These are phyloP conservation scores for Agonopterix alstromeriana DNA, from an alignment of 2,888 invertebrate species.

Conservation along the genomic window DNA sequence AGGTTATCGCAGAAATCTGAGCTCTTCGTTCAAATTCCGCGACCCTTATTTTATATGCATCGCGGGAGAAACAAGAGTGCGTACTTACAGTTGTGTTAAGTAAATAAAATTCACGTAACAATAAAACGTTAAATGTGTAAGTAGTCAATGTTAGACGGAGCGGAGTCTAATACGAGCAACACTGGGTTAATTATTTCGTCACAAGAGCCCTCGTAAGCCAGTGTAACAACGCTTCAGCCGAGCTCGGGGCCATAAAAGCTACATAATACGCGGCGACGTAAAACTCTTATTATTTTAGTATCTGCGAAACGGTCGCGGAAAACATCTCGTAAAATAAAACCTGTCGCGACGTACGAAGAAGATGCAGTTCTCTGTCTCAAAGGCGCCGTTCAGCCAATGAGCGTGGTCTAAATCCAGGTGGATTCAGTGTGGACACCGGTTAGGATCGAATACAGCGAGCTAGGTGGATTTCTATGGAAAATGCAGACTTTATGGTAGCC, in stretches of 20 bases:
- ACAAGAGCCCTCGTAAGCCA: constrained; percentile 70
- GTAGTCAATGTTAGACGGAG: constrained; percentile 42
- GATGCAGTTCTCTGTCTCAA: constrained; percentile 39
- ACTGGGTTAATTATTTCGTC: constrained; percentile 72
- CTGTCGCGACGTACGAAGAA: constrained; percentile 44
- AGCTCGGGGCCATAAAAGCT: constrained; percentile 68
- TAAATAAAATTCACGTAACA: constrained; percentile 21
- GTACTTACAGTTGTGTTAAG: neutral
- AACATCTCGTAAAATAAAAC: constrained; percentile 73
- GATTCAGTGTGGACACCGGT: constrained; percentile 68
- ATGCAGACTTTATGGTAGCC: constrained; percentile 73
- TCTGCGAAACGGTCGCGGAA: constrained; percentile 69
- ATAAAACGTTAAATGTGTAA: constrained; percentile 43
- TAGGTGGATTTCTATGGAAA: constrained; percentile 72
- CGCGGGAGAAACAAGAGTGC: neutral
- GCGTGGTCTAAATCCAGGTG: constrained; percentile 61
- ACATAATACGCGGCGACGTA: constrained; percentile 71
- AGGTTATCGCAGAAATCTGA: constrained; percentile 11
- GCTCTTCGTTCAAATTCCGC: neutral
- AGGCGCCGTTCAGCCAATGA: constrained; percentile 47
- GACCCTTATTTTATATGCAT: constrained; percentile 4
- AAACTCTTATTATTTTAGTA: constrained; percentile 76
- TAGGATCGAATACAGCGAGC: constrained; percentile 60
- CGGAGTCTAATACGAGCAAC: constrained; percentile 58
- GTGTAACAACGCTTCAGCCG: constrained; percentile 65